These are phyloP conservation scores for Struthio camelus DNA, from an alignment of 2,113 vertebrate genomes.

Conservation along the genomic window DNA sequence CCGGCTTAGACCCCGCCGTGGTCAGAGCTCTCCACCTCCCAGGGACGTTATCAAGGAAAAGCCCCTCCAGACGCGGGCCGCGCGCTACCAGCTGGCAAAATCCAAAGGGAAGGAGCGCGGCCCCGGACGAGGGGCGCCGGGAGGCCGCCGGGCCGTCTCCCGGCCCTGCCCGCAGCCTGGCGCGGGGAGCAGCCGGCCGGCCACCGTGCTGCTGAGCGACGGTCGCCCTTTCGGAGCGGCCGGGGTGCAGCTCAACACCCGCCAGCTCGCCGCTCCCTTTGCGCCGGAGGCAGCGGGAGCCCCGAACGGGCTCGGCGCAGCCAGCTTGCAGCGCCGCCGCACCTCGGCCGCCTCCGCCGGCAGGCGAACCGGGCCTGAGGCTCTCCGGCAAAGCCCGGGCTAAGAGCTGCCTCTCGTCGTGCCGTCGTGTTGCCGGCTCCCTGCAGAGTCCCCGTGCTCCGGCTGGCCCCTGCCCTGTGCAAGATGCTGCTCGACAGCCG, in stretches of 20 bases:
- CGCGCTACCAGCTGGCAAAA: background rate
- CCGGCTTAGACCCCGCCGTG: accelerated
- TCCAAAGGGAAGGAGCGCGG: background rate
- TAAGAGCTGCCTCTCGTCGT: accelerated
- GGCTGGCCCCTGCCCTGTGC: background rate
- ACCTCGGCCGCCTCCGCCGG: background rate
- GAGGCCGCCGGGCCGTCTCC: background rate
- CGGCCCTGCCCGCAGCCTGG: background rate
- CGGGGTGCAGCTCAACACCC: too few relatives aligned
- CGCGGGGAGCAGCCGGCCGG: background rate
- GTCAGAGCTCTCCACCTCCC: background rate
- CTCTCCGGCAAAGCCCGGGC: background rate
- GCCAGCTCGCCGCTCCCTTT: too few relatives aligned
- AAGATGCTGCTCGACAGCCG: background rate
- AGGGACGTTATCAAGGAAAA: background rate
- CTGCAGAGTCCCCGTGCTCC: background rate
- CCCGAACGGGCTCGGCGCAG: background rate
- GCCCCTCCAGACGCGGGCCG: background rate
- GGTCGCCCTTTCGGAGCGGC: too few relatives aligned
- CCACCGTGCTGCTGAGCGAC: too few relatives aligned
- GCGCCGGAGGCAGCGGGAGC: too few relatives aligned
- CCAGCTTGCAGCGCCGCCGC: background rate
- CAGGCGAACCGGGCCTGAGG: background rate
- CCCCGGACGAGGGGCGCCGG: too few relatives aligned
- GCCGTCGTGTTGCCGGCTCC: background rate